Base-by-base conservation (phyloP, 2,888 invertebrate species). In the Drosophila barbarae region DNA sequence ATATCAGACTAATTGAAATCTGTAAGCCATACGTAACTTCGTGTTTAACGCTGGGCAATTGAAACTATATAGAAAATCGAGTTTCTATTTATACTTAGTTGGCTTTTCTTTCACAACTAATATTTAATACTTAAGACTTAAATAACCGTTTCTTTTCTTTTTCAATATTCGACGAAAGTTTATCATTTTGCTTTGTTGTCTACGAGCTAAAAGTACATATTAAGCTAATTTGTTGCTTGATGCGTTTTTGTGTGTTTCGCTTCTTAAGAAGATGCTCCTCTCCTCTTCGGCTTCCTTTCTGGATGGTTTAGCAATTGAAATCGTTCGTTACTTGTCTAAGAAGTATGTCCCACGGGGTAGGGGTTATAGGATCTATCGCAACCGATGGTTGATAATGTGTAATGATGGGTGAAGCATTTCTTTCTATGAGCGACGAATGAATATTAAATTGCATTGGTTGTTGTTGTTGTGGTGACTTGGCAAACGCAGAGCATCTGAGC, bases 221-320 rank as follows among this genome's bases (percentile, higher is more conserved):
- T 74, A 85, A 50, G 59, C 81, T 84, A 77, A 74, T 76, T 74
- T 80, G 36, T 76, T 63, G 41, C 68, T 79, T 74, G 66, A 35
- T 52, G 46, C 47, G 41, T 38, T 28, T 51, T 50, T 44, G 42
- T 38, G 47, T 53, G 18, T 50, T 41, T 23, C 8, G 4, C 15
- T 34, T 34, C 13, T 59, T 23, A 23, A 8, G 7, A 42, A 42
- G 21, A 59, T 10, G 21, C 34, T 44, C 2, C 28, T 21, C 18
- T 23, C 38, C 36, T 38, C 7, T 61, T 18, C 18, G 15, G 35
- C 47, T 10, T 58, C 13, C 26, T 7, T 36, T 63, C 47, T 79
- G 84, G 82, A 85, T 81, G 86, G 79, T 71, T 84, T 84, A 32
- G 56, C 71, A 81, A 85, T 85, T 84, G 85, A 84, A 80, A 74